Evolutionary conservation across 1,140 invertebrate genomes (phyloP), one percentile per base, ranked within the genome.

Genomic region (Drosophila bocki): DNA sequence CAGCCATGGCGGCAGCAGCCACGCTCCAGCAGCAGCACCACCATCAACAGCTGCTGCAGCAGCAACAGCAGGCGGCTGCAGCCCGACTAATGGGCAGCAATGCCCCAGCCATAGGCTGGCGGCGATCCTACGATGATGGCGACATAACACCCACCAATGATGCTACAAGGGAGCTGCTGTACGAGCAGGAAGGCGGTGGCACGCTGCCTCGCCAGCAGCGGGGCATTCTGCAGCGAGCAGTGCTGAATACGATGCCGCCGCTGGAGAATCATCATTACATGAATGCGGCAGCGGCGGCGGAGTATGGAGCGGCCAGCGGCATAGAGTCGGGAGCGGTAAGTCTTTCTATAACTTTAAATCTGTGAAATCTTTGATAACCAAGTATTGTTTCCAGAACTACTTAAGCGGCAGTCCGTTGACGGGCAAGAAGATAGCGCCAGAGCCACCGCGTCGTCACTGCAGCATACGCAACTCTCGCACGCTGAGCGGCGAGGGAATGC

Each of bases 81-180:
- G 86, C 80, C 13, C 87, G 91, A 29, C 57, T 92, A 8, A 50
- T 92, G 57, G 84, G 82, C 80, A 93, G 87, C 91, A 87, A 86
- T 75, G 75, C 81, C 19, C 57, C 77, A 0, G 80, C 78, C 12
- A 82, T 92, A 62, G 92, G 81, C 19, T 98, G 97, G 96, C 94
- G 97, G 71, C 95, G 97, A 62, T 97, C 96, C 56, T 98, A 97
- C 91, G 97, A 98, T 90, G 97, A 98, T 90, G 97, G 97, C 19
- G 97, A 98, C 92, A 95, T 97, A 48, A 97, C 97, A 26, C 97
- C 97, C 3, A 98, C 97, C 58, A 97, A 97, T 90, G 97, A 98
- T 93, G 78, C 92, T 44, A 93, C 96, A 63, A 94, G 95, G 87
- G 93, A 94, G 72, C 62, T 92, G 42, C 81, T 92, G 45, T 91